phyloP scores from a whole-genome alignment of 2,888 invertebrate genomes.

The Bembecia ichneumoniformis region DNA sequence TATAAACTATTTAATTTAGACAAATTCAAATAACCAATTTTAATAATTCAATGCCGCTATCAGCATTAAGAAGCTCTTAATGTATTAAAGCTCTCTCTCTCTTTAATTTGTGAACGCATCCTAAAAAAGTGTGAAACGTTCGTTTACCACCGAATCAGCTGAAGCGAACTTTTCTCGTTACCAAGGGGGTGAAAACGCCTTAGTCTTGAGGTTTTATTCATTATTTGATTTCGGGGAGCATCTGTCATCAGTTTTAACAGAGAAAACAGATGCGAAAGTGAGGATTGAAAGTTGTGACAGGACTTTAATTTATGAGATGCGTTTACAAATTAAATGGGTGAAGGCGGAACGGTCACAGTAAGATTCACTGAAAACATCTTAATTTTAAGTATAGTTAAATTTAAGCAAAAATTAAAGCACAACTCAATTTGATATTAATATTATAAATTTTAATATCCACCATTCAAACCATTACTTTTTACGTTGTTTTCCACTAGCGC shows the following conservation, averaged over 20 bases:
- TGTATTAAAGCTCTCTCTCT: constrained; percentile 1
- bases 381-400: too few relatives aligned
- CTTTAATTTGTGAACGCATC: constrained; percentile 10
- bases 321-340: too few relatives aligned
- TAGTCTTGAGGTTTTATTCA: constrained; percentile 53
- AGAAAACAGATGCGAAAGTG: neutral
- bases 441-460: too few relatives aligned
- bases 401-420: too few relatives aligned
- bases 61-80: neutral
- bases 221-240: constrained; percentile 55
- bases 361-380: too few relatives aligned
- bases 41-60: neutral
- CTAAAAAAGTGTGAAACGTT: constrained; percentile 27
- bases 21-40: too few relatives aligned
- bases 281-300: neutral
- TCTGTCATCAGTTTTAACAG: constrained; percentile 43
- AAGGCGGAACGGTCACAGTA: too few relatives aligned
- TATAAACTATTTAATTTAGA: too few relatives aligned
- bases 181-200: constrained; percentile 48
- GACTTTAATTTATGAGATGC: too few relatives aligned
- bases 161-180: constrained; percentile 63
- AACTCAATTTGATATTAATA: too few relatives aligned
- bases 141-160: constrained; percentile 34
- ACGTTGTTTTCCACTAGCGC: too few relatives aligned
- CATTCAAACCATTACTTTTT: too few relatives aligned